These are phyloP conservation scores for Cyanoderma ruficeps DNA, from an alignment of 2,113 vertebrate genomes.

Conservation along the genomic window DNA sequence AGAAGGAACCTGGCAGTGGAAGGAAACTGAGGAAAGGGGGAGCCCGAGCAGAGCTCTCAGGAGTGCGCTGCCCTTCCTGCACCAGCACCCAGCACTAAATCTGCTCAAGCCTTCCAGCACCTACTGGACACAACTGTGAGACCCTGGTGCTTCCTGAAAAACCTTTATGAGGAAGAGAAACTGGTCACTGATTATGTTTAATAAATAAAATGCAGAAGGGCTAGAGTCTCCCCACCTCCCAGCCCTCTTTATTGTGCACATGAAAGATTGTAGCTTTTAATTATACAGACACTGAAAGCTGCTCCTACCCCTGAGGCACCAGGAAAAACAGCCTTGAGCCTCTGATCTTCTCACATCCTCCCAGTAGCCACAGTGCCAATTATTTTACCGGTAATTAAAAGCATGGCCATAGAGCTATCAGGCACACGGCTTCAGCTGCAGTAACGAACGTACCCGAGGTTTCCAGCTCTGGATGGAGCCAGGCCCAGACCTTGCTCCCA, in stretches of 20 bases:
- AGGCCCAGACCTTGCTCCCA: background rate
- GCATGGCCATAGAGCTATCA: conserved; percentile 52
- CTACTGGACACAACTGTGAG: background rate
- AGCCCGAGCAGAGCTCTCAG: background rate
- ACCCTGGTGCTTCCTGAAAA: background rate
- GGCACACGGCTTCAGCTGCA: conserved; percentile 23
- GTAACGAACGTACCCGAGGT: background rate
- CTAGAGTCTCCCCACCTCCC: conserved; percentile 65
- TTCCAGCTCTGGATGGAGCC: background rate
- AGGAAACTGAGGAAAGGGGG: background rate
- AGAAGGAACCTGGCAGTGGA: background rate
- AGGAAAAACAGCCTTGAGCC: conserved; percentile 68
- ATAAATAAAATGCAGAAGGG: conserved; percentile 71
- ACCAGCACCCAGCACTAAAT: accelerated
- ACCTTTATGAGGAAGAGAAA: conserved; percentile 9
- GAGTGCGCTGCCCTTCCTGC: background rate
- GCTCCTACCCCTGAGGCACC: conserved; percentile 51
- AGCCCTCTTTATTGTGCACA: conserved; percentile 74
- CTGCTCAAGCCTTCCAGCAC: background rate
- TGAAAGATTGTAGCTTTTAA: conserved; percentile 81
- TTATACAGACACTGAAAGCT: conserved; percentile 76
- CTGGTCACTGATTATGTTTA: conserved; percentile 71
- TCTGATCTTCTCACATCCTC: conserved; percentile 73
- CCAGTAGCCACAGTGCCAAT: conserved; percentile 75
- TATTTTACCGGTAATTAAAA: conserved; percentile 83